A percentile compares a stretch with the other conserved stretches of the same genome.
These are phyloP conservation scores for Notarius quadriscutis DNA, from an alignment of 2,113 vertebrate species.

Conservation along the genomic window DNA sequence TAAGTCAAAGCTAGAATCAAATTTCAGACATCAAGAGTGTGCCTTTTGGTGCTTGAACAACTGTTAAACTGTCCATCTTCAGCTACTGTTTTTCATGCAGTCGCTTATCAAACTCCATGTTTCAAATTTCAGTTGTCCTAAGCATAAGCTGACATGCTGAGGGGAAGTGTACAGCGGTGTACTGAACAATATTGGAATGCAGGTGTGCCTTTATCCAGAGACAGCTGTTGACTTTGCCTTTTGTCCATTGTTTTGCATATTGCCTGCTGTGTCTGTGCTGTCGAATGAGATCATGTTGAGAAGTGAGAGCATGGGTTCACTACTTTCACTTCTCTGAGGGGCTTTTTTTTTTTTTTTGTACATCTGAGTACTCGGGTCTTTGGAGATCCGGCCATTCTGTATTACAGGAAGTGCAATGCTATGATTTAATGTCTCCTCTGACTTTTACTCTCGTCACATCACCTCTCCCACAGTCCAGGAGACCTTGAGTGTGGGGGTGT, in stretches of 20 bases:
- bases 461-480: constrained; percentile 1
- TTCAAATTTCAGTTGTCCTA: too few relatives aligned
- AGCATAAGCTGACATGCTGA: not conserved
- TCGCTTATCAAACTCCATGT: not conserved
- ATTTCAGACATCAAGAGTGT: too few relatives aligned
- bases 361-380: not conserved
- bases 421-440: not conserved
- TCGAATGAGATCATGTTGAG: not conserved
- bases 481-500: not conserved
- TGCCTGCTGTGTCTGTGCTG: too few relatives aligned
- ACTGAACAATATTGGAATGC: not conserved
- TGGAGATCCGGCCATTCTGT: not conserved
- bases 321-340: not conserved
- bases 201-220: not conserved
- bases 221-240: not conserved
- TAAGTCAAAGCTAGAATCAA: not conserved
- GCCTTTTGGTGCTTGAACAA: not conserved
- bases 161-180: not conserved
- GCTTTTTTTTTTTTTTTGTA: not conserved
- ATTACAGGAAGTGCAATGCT: not conserved
- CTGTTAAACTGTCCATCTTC: not conserved
- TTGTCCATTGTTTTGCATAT: not conserved
- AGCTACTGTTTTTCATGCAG: not conserved
- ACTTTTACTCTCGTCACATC: not conserved
- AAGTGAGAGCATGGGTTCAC: not conserved